These are phyloP conservation scores for Noctua comes DNA, from an alignment of 2,888 invertebrate species.

Conservation along the genomic window DNA sequence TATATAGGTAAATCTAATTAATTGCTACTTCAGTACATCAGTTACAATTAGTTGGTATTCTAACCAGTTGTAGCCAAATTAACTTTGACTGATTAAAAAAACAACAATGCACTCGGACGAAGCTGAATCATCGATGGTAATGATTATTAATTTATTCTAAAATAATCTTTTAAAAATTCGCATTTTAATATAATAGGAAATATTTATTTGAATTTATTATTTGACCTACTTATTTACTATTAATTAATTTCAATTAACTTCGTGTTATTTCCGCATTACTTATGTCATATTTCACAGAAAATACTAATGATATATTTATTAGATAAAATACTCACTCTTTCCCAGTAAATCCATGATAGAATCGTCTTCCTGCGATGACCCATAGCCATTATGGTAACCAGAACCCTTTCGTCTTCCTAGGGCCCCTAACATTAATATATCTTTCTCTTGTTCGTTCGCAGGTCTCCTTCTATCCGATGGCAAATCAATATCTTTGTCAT, in stretches of 20 bases:
- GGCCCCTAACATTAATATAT: slow-evolving; percentile 93
- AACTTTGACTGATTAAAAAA: background rate
- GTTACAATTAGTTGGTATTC: background rate
- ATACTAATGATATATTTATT: background rate
- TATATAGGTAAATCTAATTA: background rate
- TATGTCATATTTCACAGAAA: background rate
- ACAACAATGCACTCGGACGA: background rate
- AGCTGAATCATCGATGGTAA: background rate
- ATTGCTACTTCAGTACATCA: background rate
- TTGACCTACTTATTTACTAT: background rate
- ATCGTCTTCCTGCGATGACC: slow-evolving; percentile 90
- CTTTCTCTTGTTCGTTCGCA: slow-evolving; percentile 93
- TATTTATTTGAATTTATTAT: too few species aligned
- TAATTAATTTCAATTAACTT: background rate
- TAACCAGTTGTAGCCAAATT: background rate
- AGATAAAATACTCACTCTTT: slow-evolving; percentile 92
- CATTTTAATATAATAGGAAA: background rate
- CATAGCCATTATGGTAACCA: slow-evolving; percentile 80
- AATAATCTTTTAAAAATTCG: background rate
- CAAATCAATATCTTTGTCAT: slow-evolving; percentile 78
- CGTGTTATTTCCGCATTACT: background rate
- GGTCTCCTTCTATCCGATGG: slow-evolving; percentile 87
- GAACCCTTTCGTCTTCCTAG: slow-evolving; percentile 92
- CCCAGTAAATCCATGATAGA: slow-evolving; percentile 96
- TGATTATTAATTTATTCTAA: background rate